Conservation (phyloP, 2,888 invertebrate species). For the Anoplius nigerrimus region DNA sequence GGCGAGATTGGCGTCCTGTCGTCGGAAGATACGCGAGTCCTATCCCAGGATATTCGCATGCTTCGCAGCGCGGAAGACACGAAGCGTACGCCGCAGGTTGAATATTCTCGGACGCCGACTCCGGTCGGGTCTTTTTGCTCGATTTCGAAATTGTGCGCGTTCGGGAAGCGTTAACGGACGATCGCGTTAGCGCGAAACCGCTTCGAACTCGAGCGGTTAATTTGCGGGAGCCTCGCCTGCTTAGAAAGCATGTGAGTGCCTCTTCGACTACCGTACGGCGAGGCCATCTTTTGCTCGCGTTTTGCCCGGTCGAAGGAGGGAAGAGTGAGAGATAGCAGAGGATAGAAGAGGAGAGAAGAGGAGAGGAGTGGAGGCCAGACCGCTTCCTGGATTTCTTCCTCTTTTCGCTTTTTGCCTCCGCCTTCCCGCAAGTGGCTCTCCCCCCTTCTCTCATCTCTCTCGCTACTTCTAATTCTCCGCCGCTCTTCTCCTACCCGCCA, state of each 20-base stretch:
- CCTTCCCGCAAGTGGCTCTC: constrained; percentile 18
- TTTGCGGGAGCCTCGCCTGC: too few relatives aligned
- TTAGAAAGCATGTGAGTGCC: constrained; percentile 45
- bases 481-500: not conserved
- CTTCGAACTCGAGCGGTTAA: too few relatives aligned
- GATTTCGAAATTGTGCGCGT: constrained; percentile 5
- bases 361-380: constrained; percentile 4
- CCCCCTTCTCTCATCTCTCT: not conserved
- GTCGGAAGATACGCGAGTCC: too few relatives aligned
- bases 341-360: too few relatives aligned
- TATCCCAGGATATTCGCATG: too few relatives aligned
- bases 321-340: too few relatives aligned
- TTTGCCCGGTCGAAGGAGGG: constrained; percentile 16
- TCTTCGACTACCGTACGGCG: constrained; percentile 37
- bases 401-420: constrained; percentile 29
- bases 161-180: constrained; percentile 27
- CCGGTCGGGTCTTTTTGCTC: too few relatives aligned
- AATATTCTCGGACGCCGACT: constrained; percentile 3
- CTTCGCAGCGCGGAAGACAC: too few relatives aligned
- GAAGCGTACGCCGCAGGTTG: too few relatives aligned
- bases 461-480: not conserved
- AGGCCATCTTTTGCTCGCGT: constrained; percentile 42
- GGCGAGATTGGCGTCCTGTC: constrained; percentile 2
- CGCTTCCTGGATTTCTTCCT: constrained; percentile 58
- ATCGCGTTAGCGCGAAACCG: not conserved